These are phyloP conservation scores for Yoshiicerus persimilis DNA, from an alignment of 1,140 invertebrate genomes.

Conservation along the genomic window DNA sequence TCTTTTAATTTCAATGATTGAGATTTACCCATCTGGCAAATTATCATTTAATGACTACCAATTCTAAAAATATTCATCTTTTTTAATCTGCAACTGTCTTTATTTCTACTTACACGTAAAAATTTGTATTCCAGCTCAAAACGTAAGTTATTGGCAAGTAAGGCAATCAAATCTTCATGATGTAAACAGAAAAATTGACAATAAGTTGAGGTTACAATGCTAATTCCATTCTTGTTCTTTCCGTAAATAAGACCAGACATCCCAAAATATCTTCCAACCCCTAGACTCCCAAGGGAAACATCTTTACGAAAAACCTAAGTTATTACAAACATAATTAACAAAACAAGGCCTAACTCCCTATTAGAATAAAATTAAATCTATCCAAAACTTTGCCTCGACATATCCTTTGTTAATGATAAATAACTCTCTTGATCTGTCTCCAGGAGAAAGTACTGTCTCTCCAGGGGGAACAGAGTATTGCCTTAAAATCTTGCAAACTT, in stretches of 20 bases:
- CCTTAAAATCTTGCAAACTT: slow-evolving; percentile 28
- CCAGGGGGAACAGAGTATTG: slow-evolving; percentile 44
- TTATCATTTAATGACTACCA: background rate
- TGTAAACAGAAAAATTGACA: slow-evolving; percentile 43
- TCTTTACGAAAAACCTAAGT: background rate
- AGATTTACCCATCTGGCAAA: background rate
- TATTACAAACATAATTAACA: background rate
- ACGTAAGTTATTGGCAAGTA: background rate
- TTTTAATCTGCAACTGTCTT: background rate
- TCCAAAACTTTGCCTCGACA: background rate
- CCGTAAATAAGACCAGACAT: slow-evolving; percentile 36
- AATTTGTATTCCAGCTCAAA: slow-evolving; percentile 30
- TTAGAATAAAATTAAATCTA: too few species aligned
- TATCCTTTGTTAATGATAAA: slow-evolving; percentile 45
- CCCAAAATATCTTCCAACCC: slow-evolving; percentile 41
- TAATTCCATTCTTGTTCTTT: slow-evolving; percentile 21
- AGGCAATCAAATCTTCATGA: slow-evolving; percentile 30
- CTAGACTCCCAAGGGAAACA: background rate
- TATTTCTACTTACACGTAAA: slow-evolving; percentile 21
- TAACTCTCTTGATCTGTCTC: slow-evolving; percentile 33
- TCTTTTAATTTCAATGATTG: background rate
- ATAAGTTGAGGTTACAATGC: slow-evolving; percentile 28
- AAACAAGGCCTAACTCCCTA: background rate
- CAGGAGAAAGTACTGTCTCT: slow-evolving; percentile 39
- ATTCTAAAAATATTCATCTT: background rate